Percentiles rank a stretch among this genome's conserved stretches.
These are phyloP conservation scores for Epinotia demarniana DNA, from an alignment of 2,888 invertebrate species.

Conservation along the genomic window DNA sequence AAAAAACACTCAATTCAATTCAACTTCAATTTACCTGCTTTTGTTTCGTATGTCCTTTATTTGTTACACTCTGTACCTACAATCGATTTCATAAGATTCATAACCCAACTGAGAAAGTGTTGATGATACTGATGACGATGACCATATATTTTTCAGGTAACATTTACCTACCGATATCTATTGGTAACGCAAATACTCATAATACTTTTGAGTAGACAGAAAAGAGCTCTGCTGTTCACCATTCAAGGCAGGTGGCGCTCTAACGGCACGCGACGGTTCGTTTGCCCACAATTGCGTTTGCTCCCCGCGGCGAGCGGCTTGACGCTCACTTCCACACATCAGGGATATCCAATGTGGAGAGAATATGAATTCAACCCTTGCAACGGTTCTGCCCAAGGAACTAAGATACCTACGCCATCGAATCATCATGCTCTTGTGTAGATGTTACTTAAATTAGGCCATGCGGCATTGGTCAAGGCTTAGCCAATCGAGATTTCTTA, in stretches of 20 bases:
- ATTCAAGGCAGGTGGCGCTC: constrained; percentile 71
- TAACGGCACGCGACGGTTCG: constrained; percentile 73
- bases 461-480: not conserved
- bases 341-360: constrained; percentile 49
- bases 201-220: constrained; percentile 34
- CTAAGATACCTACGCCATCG: not conserved
- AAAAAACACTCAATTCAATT: too few species aligned
- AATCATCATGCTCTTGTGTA: not conserved
- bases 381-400: not conserved
- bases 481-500: not conserved
- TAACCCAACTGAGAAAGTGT: too few species aligned
- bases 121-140: not conserved
- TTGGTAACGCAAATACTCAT: constrained; percentile 17
- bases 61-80: too few species aligned
- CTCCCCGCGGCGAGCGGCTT: constrained; percentile 56
- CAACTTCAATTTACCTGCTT: too few species aligned
- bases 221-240: constrained; percentile 45
- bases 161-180: constrained; percentile 1
- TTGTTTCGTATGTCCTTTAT: too few species aligned
- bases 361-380: constrained; percentile 18
- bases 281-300: constrained; percentile 80
- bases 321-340: constrained; percentile 51
- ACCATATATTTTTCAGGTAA: not conserved
- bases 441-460: not conserved
- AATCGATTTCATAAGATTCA: too few species aligned